phyloP scores from a whole-genome alignment of 1,140 invertebrate genomes.

The Conopomorpha cramerella region DNA sequence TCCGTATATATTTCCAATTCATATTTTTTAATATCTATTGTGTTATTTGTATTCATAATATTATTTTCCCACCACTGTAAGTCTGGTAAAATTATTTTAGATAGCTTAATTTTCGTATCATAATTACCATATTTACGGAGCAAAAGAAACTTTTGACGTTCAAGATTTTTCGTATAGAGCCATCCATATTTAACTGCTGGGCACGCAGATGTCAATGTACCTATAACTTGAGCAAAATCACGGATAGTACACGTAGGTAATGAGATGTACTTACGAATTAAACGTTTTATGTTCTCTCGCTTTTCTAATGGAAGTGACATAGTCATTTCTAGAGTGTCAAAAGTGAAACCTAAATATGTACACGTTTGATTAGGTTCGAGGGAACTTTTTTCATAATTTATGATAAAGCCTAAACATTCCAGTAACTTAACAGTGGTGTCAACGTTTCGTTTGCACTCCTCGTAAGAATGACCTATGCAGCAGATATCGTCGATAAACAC shows the following conservation, averaged over 20 bases:
- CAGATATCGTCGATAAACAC: background rate
- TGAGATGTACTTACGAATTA: background rate
- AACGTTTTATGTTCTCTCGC: background rate
- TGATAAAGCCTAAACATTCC: background rate
- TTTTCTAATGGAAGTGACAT: background rate
- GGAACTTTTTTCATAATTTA: conserved; percentile 1
- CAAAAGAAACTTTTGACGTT: background rate
- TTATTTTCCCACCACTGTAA: conserved; percentile 1
- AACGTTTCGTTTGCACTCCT: background rate
- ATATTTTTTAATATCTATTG: background rate
- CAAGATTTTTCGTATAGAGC: background rate
- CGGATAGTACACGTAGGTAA: background rate
- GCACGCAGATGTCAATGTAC: background rate
- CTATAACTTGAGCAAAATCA: background rate
- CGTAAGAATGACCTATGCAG: background rate
- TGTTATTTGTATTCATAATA: background rate
- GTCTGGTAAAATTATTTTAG: background rate
- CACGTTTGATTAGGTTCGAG: background rate
- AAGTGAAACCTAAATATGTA: conserved; percentile 1
- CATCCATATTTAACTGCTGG: background rate
- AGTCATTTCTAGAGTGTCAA: background rate
- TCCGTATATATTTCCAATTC: background rate
- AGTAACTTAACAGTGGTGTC: background rate
- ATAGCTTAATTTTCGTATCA: background rate
- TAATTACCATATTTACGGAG: background rate